phyloP scores from a whole-genome alignment of 2,113 vertebrate genomes.

The Acrocephalus kingi region DNA sequence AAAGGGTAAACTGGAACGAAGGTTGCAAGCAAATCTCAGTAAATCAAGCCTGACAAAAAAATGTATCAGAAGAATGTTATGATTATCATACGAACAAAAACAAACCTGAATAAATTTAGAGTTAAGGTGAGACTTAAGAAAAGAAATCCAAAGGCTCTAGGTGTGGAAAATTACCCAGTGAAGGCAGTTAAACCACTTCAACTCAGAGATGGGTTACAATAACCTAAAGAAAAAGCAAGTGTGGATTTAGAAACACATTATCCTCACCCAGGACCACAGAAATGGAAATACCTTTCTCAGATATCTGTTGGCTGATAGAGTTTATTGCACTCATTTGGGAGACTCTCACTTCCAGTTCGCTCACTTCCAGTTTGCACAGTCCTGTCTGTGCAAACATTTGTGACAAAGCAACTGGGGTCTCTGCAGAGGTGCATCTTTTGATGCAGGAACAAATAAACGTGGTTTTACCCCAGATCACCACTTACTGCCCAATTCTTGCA shows the following conservation, averaged over 20 bases:
- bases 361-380: not conserved
- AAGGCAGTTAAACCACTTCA: not conserved
- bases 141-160: conserved; percentile 5
- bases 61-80: conserved; percentile 34
- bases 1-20: conserved; percentile 43
- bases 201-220: not conserved
- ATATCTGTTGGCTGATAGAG: not conserved
- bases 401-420: not conserved
- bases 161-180: conserved; percentile 34
- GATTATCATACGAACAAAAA: conserved; percentile 23
- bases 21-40: conserved; percentile 26
- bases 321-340: not conserved
- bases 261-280: not conserved
- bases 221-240: not conserved
- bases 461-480: not conserved
- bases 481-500: not conserved
- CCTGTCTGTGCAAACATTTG: rapidly evolving
- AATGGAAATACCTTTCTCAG: conserved; percentile 31
- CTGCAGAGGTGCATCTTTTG: not conserved
- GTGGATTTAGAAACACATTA: conserved; percentile 9
- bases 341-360: not conserved
- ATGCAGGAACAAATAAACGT: not conserved
- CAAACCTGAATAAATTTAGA: conserved; percentile 32
- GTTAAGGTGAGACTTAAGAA: conserved; percentile 40
- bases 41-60: conserved; percentile 32